phyloP scores from a whole-genome alignment of 2,888 invertebrate species.

The Schizaphis graminum region DNA sequence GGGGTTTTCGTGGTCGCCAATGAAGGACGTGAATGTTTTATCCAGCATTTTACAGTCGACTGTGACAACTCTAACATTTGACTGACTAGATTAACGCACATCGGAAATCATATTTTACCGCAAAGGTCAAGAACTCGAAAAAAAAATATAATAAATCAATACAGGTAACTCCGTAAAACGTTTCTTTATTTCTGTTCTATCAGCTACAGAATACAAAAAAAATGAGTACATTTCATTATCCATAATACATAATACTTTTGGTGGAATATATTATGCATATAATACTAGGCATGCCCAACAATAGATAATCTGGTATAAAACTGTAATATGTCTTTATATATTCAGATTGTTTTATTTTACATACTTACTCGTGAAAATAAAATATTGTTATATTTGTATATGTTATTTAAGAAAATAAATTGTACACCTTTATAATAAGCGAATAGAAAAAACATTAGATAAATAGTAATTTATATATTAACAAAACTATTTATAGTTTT shows the following conservation, averaged over 20 bases:
- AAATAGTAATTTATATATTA: neutral
- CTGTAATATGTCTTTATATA: neutral
- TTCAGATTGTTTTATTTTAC: too few relatives aligned
- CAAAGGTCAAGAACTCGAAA: slow-evolving; percentile 10
- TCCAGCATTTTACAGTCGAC: neutral
- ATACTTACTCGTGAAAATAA: neutral
- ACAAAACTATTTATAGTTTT: neutral
- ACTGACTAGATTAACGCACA: slow-evolving; percentile 14
- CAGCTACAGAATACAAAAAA: neutral
- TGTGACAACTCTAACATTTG: neutral
- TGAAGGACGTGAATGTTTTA: neutral
- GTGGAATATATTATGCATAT: neutral
- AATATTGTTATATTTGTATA: neutral
- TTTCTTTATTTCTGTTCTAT: neutral
- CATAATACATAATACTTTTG: neutral
- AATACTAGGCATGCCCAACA: too few relatives aligned
- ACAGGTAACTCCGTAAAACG: neutral
- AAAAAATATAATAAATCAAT: neutral
- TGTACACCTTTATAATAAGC: neutral
- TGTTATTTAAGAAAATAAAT: neutral
- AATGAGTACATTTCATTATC: neutral
- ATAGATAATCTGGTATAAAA: neutral
- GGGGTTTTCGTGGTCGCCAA: neutral
- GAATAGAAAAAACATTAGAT: too few relatives aligned
- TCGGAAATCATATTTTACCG: neutral